Base-by-base conservation (phyloP, 2,888 invertebrate species). In the Chloromyia formosa region DNA sequence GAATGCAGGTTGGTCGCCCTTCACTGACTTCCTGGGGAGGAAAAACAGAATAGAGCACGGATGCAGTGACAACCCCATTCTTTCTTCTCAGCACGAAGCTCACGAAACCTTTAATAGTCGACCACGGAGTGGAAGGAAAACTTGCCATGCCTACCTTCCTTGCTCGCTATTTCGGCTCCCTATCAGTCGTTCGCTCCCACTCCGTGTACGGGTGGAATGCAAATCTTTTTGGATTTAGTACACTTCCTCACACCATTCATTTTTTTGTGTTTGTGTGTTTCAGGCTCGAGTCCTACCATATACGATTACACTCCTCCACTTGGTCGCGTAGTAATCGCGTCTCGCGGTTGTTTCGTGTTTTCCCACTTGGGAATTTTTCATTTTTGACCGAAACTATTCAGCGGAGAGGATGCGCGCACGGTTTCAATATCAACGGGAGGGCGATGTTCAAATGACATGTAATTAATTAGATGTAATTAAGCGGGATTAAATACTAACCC, bases 401-500 rank as follows among this genome's bases (percentile, higher is more conserved):
- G 27, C 27, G 7, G 3, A 2, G 27, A 35, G 27, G 27, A 35
- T 35, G 27, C 27, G 27, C 27, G 27, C 27, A 35, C 27, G 27
- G 7, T 35, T 35, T 35, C 27, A 61, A 73, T 75, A 77, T 64
- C 78, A 78, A 78, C 78, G 76, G 77, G 79, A 78, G 77, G 77
- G 78, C 76, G 76, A 75, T 69, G 77, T 77, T 74, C 64, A 74
- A 78, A 78, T 80, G 80, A 78, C 79, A 79, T 76, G 75, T 79
- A 79, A 80, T 80, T 80, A 80, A 80, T 80, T 80, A 80, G 77
- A 72, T 58, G 77, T 79, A 79, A 79, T 79, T 79, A 79, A 79
- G 77, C 60, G 74, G 78, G 78, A 79, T 80, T 79, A 78, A 78
- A 78, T 75, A 75, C 76, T 75, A 77, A 75, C 49, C 73, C 64